Evolutionary conservation across 2,888 invertebrate species (phyloP).

Genomic region (Tachina grossa): DNA sequence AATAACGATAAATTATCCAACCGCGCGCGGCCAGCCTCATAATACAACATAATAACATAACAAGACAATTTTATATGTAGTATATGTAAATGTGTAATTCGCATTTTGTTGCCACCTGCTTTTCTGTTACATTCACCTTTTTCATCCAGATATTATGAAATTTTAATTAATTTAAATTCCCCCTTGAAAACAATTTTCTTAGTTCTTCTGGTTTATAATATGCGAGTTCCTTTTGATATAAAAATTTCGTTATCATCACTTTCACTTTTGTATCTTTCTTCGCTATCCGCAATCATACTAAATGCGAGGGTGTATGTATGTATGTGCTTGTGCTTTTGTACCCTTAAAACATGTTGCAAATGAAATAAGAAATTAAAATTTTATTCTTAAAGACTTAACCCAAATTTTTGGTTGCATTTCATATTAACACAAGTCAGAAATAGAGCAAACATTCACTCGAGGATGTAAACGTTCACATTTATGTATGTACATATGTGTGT

Average conservation of each 20-base stretch:
- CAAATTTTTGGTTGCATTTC: constrained; percentile 51
- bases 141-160: not conserved
- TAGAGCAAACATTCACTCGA: constrained; percentile 10
- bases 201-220: constrained; percentile 2
- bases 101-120: no score
- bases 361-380: constrained; percentile 46
- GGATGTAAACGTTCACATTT: constrained; percentile 1
- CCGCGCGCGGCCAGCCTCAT: no score
- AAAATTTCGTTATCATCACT: constrained; percentile 8
- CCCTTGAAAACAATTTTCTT: constrained; percentile 1
- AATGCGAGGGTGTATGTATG: not conserved
- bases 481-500: constrained; percentile 12
- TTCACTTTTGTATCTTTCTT: constrained; percentile 16
- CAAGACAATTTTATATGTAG: no score
- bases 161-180: constrained; percentile 36
- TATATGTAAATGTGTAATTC: no score
- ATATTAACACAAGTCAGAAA: constrained; percentile 25
- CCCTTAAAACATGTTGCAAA: constrained; percentile 20
- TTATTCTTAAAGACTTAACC: constrained; percentile 64
- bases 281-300: not conserved
- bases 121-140: not conserved
- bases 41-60: no score
- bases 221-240: not conserved
- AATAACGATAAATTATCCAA: no score
- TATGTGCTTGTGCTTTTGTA: not conserved